Conservation (phyloP, 2,797 vertebrate genomes). For the Coregonus ussuriensis region DNA sequence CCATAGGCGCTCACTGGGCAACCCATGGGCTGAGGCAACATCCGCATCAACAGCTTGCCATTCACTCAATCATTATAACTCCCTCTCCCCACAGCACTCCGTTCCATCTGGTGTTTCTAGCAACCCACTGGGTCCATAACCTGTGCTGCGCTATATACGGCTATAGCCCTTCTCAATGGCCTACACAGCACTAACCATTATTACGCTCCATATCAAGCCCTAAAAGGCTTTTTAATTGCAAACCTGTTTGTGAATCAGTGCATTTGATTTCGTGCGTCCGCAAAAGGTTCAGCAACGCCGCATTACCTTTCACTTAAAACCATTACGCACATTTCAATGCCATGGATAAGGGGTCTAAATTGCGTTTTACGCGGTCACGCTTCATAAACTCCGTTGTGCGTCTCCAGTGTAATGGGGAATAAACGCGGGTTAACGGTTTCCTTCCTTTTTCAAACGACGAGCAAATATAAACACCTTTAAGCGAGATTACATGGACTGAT, state of each 20-base stretch:
- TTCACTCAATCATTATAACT: slow-evolving; percentile 31
- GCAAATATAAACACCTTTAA: slow-evolving; percentile 83
- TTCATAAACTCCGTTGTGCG: slow-evolving; percentile 71
- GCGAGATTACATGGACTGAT: slow-evolving; percentile 57
- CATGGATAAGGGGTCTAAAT: slow-evolving; percentile 55
- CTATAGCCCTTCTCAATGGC: slow-evolving; percentile 35
- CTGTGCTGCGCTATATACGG: background rate
- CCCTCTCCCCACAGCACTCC: background rate
- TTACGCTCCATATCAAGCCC: slow-evolving; percentile 41
- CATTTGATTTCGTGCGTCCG: slow-evolving; percentile 11
- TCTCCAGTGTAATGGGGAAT: slow-evolving; percentile 55
- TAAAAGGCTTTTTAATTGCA: slow-evolving; percentile 42
- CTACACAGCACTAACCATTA: slow-evolving; percentile 32
- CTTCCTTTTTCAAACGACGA: slow-evolving; percentile 75
- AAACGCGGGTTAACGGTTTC: slow-evolving; percentile 71
- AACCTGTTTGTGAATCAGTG: slow-evolving; percentile 41
- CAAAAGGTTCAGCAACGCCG: slow-evolving; percentile 24
- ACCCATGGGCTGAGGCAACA: background rate
- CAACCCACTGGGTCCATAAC: slow-evolving; percentile 27
- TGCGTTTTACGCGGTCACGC: slow-evolving; percentile 66
- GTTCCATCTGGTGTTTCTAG: slow-evolving; percentile 26
- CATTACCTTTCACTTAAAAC: slow-evolving; percentile 55
- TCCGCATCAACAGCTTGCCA: slow-evolving; percentile 43
- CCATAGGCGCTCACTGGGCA: background rate
- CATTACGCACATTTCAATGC: slow-evolving; percentile 55